Evolutionary conservation across 2,888 invertebrate genomes (phyloP), one percentile per base, ranked within the genome.

Genomic region (Frankliniella intonsa): DNA sequence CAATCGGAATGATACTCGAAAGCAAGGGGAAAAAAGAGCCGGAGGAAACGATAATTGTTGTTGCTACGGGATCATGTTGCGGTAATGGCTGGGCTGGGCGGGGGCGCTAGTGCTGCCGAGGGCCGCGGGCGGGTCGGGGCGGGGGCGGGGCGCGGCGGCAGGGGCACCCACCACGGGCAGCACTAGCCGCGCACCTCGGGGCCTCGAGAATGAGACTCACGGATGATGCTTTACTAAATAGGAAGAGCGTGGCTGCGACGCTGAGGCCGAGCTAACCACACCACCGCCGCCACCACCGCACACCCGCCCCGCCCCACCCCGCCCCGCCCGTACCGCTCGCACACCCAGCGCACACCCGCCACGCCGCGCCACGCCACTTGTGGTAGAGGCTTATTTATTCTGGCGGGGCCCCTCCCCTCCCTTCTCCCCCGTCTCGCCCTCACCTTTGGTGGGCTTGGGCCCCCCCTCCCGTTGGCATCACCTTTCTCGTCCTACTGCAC

Each of bases 171-270:
- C 38, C 38, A 3, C 38, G 38, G 38, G 5, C 38, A 38, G 38
- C 38, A 38, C 38, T 38, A 38, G 38, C 2, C 38, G 38, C 38
- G 38, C 38, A 5, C 38, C 38, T 38, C 38, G 38, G 38, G 38
- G 38, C 55, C 69, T 22, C 22, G 69, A 11, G 69, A 76, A 76
- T 76, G 69, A 76, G 69, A 25, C 69, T 22, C 69, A 76, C 69
- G 69, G 69, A 76, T 22, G 69, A 76, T 76, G 69, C 69, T 76
- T 76, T 76, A 76, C 69, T 76, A 76, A 76, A 76, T 76, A 76
- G 69, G 69, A 76, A 76, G 69, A 76, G 69, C 69, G 69, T 76
- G 69, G 69, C 69, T 25, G 69, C 22, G 69, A n/a, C 69, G 69
- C n/a, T n/a, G n/a, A 69, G 69, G 69, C 69, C 25, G 69, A 76